Conservation (phyloP, 2,888 invertebrate species). For the Tetheella fluctuosa region DNA sequence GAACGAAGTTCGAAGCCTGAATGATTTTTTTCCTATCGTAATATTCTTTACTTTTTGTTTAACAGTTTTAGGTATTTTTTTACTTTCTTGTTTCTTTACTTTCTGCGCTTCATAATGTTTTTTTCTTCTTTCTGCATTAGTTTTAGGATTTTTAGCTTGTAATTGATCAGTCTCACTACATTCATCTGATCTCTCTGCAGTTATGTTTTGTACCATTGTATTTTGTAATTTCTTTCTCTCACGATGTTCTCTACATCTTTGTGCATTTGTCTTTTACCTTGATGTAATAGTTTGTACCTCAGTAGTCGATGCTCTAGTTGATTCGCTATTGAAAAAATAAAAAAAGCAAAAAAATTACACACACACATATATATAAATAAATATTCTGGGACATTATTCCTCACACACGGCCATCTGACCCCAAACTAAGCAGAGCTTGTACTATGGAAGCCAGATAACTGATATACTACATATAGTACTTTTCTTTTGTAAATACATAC, state of each 20-base stretch:
- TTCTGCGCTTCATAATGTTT: conserved; percentile 37
- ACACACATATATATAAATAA: not conserved
- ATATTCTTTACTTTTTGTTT: conserved; percentile 35
- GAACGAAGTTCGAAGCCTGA: conserved; percentile 32
- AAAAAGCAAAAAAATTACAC: conserved; percentile 19
- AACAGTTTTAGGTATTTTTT: conserved; percentile 35
- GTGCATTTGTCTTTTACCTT: conserved; percentile 41
- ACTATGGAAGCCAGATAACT: no score
- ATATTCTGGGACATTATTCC: no score
- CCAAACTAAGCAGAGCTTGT: no score
- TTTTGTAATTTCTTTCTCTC: conserved; percentile 40
- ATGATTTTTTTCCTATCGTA: conserved; percentile 29
- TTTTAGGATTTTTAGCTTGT: conserved; percentile 38
- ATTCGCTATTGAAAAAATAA: conserved; percentile 32
- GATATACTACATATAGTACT: no score
- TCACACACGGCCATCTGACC: no score
- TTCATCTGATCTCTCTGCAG: conserved; percentile 39
- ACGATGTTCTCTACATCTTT: conserved; percentile 43
- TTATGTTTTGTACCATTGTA: conserved; percentile 39
- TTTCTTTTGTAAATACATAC: no score
- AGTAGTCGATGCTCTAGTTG: conserved; percentile 34
- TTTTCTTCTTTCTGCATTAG: conserved; percentile 39
- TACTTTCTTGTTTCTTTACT: conserved; percentile 34
- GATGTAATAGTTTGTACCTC: conserved; percentile 33
- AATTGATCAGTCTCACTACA: conserved; percentile 36